These are phyloP conservation scores for Drosophila robusta DNA, from an alignment of 2,888 invertebrate genomes.

Conservation along the genomic window DNA sequence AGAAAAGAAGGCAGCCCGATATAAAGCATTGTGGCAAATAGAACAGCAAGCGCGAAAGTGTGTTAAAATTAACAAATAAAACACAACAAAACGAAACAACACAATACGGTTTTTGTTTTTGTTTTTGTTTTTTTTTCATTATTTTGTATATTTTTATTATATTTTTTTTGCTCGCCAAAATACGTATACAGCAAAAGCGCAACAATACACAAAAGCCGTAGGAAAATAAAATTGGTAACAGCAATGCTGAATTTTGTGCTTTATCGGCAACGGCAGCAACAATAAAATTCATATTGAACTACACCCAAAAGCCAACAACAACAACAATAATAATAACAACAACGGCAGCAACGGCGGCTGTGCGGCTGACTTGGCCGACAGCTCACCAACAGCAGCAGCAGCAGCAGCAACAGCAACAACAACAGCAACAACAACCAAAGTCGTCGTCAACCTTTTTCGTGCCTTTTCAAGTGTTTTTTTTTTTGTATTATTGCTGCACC, in stretches of 20 bases:
- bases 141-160: constrained; percentile 11
- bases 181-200: constrained; percentile 2
- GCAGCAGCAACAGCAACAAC: constrained; percentile 39
- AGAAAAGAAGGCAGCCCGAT: constrained; percentile 62
- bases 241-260: constrained; percentile 68
- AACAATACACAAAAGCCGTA: constrained; percentile 30
- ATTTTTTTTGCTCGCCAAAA: constrained; percentile 14
- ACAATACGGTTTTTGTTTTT: constrained; percentile 36
- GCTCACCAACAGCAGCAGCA: constrained; percentile 51
- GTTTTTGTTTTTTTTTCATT: constrained; percentile 7
- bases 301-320: constrained; percentile 65
- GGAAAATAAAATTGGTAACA: constrained; percentile 49
- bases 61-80: constrained; percentile 45
- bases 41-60: constrained; percentile 52
- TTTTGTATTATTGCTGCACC: constrained; percentile 34
- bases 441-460: constrained; percentile 71
- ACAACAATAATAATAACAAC: constrained; percentile 7
- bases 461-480: constrained; percentile 69
- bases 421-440: constrained; percentile 22
- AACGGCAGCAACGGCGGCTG: constrained; percentile 52
- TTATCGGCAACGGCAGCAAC: constrained; percentile 67
- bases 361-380: constrained; percentile 72
- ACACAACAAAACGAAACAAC: constrained; percentile 11
- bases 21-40: constrained; percentile 65
- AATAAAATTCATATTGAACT: constrained; percentile 72